Evolutionary conservation across 92 coral and sea anemone genomes (phyloP).

Genomic region (Phenganax stokvisi): DNA sequence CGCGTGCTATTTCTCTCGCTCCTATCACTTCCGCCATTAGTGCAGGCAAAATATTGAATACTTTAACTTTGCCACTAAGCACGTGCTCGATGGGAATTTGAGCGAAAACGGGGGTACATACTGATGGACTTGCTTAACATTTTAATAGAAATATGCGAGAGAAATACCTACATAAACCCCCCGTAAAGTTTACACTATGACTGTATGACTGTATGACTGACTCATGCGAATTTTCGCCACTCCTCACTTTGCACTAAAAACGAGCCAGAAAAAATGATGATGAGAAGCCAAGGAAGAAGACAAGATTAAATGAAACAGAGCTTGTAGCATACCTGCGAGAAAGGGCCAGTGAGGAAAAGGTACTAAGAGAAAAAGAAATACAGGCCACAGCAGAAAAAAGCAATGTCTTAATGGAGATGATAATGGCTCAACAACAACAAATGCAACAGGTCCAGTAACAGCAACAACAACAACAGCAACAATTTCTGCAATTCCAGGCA

Average conservation of each 20-base stretch:
- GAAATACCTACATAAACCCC: too few species aligned
- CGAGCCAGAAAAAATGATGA: not conserved
- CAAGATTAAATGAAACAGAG: not conserved
- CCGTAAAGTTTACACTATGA: too few species aligned
- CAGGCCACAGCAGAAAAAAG: not conserved
- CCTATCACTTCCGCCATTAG: too few species aligned
- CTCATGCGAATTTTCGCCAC: too few species aligned
- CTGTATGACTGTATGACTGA: too few species aligned
- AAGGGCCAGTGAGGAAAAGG: not conserved
- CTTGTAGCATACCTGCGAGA: not conserved
- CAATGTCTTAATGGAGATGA: not conserved
- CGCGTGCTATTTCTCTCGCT: too few species aligned
- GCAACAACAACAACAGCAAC: not conserved
- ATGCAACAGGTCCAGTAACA: not conserved
- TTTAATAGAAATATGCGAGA: too few species aligned
- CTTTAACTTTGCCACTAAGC: too few species aligned
- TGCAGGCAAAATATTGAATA: too few species aligned
- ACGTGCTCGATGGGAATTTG: too few species aligned
- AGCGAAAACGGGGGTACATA: too few species aligned
- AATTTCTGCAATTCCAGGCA: not conserved
- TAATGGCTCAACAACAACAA: not conserved
- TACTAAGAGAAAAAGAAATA: not conserved
- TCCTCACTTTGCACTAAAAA: not conserved
- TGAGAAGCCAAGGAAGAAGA: not conserved
- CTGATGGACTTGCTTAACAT: too few species aligned